These are phyloP conservation scores for Ptychoptera contaminata DNA, from an alignment of 2,888 invertebrate species.

Conservation along the genomic window DNA sequence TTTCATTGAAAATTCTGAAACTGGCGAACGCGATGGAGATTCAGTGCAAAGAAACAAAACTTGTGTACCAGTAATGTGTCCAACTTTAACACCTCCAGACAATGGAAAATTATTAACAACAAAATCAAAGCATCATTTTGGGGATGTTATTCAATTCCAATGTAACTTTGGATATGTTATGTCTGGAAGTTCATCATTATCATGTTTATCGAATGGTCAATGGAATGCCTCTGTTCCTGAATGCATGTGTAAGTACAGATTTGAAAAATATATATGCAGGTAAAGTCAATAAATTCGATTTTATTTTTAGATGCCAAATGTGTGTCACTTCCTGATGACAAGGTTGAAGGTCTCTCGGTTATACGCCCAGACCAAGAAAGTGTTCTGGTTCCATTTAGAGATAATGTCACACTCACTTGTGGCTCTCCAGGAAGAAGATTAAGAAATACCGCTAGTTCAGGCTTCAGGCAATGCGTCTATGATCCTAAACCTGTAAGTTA, in stretches of 20 bases:
- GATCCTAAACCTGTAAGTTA: slow-evolving; percentile 66
- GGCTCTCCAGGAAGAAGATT: slow-evolving; percentile 60
- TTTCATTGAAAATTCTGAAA: slow-evolving; percentile 61
- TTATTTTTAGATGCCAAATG: slow-evolving; percentile 64
- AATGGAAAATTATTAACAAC: slow-evolving; percentile 74
- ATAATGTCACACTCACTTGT: slow-evolving; percentile 78
- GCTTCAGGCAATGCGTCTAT: slow-evolving; percentile 88
- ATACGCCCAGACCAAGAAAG: slow-evolving; percentile 66
- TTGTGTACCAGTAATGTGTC: slow-evolving; percentile 87
- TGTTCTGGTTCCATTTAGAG: slow-evolving; percentile 73
- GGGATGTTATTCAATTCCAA: slow-evolving; percentile 78
- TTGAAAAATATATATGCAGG: neutral
- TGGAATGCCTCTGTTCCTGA: slow-evolving; percentile 92
- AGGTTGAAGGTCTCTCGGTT: slow-evolving; percentile 68
- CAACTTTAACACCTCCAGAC: slow-evolving; percentile 56
- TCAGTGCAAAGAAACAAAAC: slow-evolving; percentile 82
- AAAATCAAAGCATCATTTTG: slow-evolving; percentile 70
- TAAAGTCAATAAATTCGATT: neutral
- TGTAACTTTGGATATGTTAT: slow-evolving; percentile 91
- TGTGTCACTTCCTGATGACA: slow-evolving; percentile 77
- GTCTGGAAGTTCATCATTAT: slow-evolving; percentile 69
- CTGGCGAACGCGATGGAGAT: slow-evolving; percentile 78
- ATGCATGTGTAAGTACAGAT: slow-evolving; percentile 65
- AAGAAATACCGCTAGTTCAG: slow-evolving; percentile 64
- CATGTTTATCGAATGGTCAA: slow-evolving; percentile 75